Evolutionary conservation across 64 coral and sea anemone species (phyloP), one percentile per base, ranked within the genome.

Genomic region (Catalaphyllia jardinei): DNA sequence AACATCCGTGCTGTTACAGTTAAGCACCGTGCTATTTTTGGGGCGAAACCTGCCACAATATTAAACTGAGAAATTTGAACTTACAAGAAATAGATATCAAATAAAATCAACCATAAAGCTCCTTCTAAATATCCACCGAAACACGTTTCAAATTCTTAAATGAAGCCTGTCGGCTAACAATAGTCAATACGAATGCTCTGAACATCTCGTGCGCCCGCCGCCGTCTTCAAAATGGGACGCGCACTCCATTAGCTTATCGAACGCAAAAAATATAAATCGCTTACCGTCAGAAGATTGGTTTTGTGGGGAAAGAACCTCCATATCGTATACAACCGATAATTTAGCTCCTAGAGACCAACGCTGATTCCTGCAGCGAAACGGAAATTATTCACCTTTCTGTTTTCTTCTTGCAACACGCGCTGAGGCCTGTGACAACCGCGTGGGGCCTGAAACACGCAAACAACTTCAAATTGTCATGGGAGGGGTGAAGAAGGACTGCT

Each of bases 361-460:
- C 31, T 13, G 62, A 50, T 85, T 85, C 81, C 81, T 85, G 81
- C 81, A 69, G 63, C 63, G 81, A 85, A 85, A 85, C 29, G 17
- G 62, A 52, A 85, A 33, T 64, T 69, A 69, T 69, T 69, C 65
- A 69, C 65, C 65, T 69, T 16, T 71, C 33, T 71, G 81, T 71
- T 85, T 85, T 67, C 62, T 65, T 84, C 12, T 49, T 20, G 81
- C 81, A 85, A 85, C 81, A 85, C 62, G 81, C 81, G 81, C n/a
- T 85, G 14, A 85, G 12, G 20, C 62, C 19, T 71, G 19, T 85
- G 81, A 85, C 81, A 85, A 85, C 81, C 81, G 81, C 81, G 81
- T 35, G 81, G 33, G 63, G 62, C 65, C 81, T 85, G 81, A 65
- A 51, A 35, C 4, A 38, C 10, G 31, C 33, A 25, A 6, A 14